Evolutionary conservation across 2,113 vertebrate genomes (phyloP).

Genomic region (Pyxicephalus adspersus): DNA sequence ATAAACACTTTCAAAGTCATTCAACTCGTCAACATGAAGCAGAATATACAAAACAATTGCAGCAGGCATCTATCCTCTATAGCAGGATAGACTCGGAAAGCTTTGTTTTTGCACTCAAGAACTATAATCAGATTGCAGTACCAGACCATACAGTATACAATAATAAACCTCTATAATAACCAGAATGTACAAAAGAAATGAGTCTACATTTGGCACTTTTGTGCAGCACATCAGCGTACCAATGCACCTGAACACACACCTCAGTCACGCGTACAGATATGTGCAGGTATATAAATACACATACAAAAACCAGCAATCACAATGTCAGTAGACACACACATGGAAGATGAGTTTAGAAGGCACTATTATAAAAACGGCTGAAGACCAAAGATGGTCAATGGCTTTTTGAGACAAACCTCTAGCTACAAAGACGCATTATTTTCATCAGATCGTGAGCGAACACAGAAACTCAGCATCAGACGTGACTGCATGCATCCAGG

Average conservation of each 20-base stretch:
- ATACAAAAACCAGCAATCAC: neutral
- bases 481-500: neutral
- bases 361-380: constrained; percentile 34
- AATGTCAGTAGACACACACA: neutral
- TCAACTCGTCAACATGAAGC: neutral
- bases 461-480: neutral
- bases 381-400: constrained; percentile 20
- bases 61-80: neutral
- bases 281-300: neutral
- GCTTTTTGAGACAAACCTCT: constrained; percentile 15
- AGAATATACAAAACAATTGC: neutral
- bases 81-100: neutral
- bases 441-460: neutral
- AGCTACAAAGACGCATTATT: neutral
- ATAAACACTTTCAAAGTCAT: no score
- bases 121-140: neutral
- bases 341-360: constrained; percentile 6
- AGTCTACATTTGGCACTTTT: constrained; percentile 29
- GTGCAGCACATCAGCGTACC: neutral
- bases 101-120: neutral
- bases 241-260: neutral
- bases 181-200: constrained; percentile 7
- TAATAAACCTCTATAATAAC: neutral
- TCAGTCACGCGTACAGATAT: neutral
- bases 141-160: neutral